Conservation (phyloP, 2,113 vertebrate genomes). For the Nerophis ophidion region DNA sequence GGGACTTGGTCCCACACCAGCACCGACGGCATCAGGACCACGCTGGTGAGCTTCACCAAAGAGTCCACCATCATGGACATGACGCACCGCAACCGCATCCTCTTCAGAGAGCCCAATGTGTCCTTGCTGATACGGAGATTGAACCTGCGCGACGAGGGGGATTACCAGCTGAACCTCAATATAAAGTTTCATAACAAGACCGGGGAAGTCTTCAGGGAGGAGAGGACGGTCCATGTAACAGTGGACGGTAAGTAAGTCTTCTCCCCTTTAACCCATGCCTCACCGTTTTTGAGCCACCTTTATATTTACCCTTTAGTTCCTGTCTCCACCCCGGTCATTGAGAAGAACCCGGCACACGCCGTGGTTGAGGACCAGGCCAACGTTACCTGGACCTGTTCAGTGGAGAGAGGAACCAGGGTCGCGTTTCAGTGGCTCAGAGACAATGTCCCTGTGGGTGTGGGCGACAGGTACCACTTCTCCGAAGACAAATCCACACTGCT, state of each 20-base stretch:
- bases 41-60: slow-evolving; percentile 63
- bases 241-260: slow-evolving; percentile 72
- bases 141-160: slow-evolving; percentile 55
- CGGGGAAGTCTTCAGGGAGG: slow-evolving; percentile 34
- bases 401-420: slow-evolving; percentile 65
- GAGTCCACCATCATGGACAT: slow-evolving; percentile 40
- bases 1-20: slow-evolving; percentile 64
- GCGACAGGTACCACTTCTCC: slow-evolving; percentile 57
- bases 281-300: neutral
- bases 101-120: slow-evolving; percentile 48
- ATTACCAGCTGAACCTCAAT: slow-evolving; percentile 65
- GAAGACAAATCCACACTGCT: slow-evolving; percentile 49
- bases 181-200: slow-evolving; percentile 47
- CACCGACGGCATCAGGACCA: slow-evolving; percentile 24
- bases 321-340: slow-evolving; percentile 61
- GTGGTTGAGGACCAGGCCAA: slow-evolving; percentile 71
- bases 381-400: slow-evolving; percentile 67
- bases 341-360: slow-evolving; percentile 49
- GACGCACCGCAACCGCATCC: slow-evolving; percentile 38
- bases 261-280: neutral
- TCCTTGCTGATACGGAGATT: slow-evolving; percentile 59
- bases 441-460: slow-evolving; percentile 23
- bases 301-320: slow-evolving; percentile 47
- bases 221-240: slow-evolving; percentile 57
- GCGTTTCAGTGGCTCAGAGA: slow-evolving; percentile 66